Evolutionary conservation across 2,888 invertebrate genomes (phyloP).

Genomic region (Melikaiella ostensackeni): DNA sequence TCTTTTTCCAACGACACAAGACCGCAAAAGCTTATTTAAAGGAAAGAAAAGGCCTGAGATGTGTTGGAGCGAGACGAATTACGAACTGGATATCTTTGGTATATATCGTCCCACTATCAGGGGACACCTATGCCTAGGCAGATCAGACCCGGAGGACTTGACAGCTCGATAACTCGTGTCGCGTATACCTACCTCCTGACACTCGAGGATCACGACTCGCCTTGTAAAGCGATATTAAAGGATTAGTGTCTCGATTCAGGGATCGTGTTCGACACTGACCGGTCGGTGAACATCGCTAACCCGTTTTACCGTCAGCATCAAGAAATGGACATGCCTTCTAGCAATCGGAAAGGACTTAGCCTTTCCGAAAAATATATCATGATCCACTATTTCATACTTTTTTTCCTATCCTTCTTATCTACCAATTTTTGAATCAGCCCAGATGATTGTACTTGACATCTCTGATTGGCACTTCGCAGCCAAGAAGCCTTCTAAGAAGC

Average conservation of each 20-base stretch:
- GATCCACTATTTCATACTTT: neutral
- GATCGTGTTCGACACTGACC: slow-evolving; percentile 37
- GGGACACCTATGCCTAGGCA: slow-evolving; percentile 39
- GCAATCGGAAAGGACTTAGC: neutral
- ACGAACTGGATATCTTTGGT: slow-evolving; percentile 49
- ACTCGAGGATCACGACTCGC: slow-evolving; percentile 56
- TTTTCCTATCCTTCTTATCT: neutral
- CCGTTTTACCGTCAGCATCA: slow-evolving; percentile 31
- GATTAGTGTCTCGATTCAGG: slow-evolving; percentile 62
- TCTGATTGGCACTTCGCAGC: neutral
- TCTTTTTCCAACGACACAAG: slow-evolving; percentile 45
- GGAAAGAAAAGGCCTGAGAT: slow-evolving; percentile 13
- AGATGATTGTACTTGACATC: neutral
- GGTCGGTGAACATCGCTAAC: slow-evolving; percentile 27
- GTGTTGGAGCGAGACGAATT: slow-evolving; percentile 42
- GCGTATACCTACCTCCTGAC: slow-evolving; percentile 63
- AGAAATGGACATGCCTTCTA: neutral
- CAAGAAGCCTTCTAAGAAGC: slow-evolving; percentile 53
- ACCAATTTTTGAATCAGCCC: neutral
- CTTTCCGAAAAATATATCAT: neutral
- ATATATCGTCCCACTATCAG: slow-evolving; percentile 42
- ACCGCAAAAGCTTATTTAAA: slow-evolving; percentile 37
- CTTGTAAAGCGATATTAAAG: slow-evolving; percentile 67
- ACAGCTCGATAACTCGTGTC: slow-evolving; percentile 60
- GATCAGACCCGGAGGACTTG: slow-evolving; percentile 42